Base-by-base conservation (phyloP, 2,888 invertebrate species). In the Chorisops tibialis region DNA sequence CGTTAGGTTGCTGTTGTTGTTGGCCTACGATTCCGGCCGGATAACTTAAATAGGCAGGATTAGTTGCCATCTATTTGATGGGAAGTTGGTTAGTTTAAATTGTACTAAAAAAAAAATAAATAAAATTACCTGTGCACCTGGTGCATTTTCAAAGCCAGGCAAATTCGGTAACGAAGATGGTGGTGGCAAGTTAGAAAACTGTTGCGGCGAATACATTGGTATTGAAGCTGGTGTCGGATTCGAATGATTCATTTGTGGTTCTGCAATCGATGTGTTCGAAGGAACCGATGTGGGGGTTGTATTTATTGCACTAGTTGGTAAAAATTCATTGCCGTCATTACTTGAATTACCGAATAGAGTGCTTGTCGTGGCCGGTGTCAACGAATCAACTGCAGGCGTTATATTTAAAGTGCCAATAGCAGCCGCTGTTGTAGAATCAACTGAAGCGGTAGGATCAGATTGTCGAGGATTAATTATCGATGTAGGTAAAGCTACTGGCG, bases 141-240 rank as follows among this genome's bases (percentile, higher is more conserved):
- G 50, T 7, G 49, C 41, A 50, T 54, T 58, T 9, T 21, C 39
- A 24, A 79, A 81, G 67, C 74, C 80, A 41, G 81, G 81, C 66
- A 83, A 81, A 67, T 74, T 80, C 38, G 81, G 81, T 66, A 83
- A 71, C 2, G 82, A 81, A 16, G 82, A 80, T 45, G 82, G 82
- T 12, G 81, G 81, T 62, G 81, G 81, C 73, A 69, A 63, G 64
- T 67, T 69, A 11, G 68, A 66, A 60, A 68, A 70, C 39, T 82
- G 77, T 67, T 77, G 79, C 7, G 80, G 81, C 18, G 79, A 67
- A 60, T 69, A 72, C 61, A 68, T 67, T 11, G 71, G 69, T 38
- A 67, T 69, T 52, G 67, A 61, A 24, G 68, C 49, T 16, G 81
- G 18, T 58, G 67, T 62, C 37, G 67, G 24, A 58, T 59, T 39